Percentiles rank a stretch among this genome's conserved stretches.
Conservation (phyloP, 2,888 invertebrate genomes). For the Patella caerulea region DNA sequence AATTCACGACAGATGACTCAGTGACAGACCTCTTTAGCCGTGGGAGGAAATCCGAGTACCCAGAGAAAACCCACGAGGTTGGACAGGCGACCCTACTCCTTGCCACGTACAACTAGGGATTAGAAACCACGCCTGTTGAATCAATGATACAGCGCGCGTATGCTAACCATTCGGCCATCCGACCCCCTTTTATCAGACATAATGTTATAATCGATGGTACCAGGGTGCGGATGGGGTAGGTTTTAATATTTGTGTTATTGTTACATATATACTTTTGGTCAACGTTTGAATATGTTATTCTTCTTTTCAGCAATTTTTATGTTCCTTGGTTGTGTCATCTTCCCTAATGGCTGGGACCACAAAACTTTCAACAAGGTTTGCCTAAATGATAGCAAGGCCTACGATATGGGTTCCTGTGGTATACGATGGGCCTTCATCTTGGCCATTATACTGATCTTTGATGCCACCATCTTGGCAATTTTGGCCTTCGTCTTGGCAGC, state of each 20-base stretch:
- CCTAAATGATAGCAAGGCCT: conserved; percentile 82
- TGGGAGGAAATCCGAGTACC: no score
- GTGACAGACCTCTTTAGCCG: no score
- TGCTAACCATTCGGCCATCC: no score
- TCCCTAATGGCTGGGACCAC: conserved; percentile 93
- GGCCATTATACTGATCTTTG: conserved; percentile 88
- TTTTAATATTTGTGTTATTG: background rate
- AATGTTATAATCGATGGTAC: no score
- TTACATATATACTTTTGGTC: background rate
- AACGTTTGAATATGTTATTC: background rate
- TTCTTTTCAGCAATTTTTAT: conserved; percentile 83
- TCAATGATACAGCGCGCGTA: no score
- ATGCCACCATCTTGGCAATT: conserved; percentile 87
- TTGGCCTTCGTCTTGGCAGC: conserved; percentile 94
- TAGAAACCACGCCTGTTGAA: no score
- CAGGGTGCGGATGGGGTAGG: no score
- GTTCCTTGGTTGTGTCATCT: conserved; percentile 89
- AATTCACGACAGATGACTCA: no score
- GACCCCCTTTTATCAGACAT: no score
- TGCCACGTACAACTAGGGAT: no score
- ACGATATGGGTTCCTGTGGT: conserved; percentile 85
- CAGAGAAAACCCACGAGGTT: no score
- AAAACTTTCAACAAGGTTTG: conserved; percentile 87
- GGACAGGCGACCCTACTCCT: no score
- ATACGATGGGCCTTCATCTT: conserved; percentile 87